Evolutionary conservation across 2,888 invertebrate species (phyloP), one percentile per base, ranked within the genome.

Genomic region (Lasioglossum lativentre): DNA sequence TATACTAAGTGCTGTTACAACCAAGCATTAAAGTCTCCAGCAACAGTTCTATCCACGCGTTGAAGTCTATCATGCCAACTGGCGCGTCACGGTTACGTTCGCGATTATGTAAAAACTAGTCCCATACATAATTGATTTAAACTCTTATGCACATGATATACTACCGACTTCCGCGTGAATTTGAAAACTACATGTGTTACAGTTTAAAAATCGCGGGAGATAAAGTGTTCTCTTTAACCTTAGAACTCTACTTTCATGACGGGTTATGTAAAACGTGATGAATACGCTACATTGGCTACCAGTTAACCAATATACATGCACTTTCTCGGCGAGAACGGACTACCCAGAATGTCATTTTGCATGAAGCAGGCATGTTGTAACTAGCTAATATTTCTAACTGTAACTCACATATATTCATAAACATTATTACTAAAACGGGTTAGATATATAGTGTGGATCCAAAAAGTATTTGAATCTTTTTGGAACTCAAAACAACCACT

Each of bases 61-160:
- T 27, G 27, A 59, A 59, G 27, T 59, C 59, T 27, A n/a, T 27
- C 59, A 12, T 59, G 59, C 14, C 12, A 14, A 14, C 59, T 59
- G 59, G 27, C 14, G 59, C 59, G 59, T 27, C 59, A 14, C 27
- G 1, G 59, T 68, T 68, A 68, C 68, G 68, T 38, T 34, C 66
- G 30, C 66, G 68, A 68, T 68, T 68, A 68, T 19, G 34, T 38
- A 68, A 68, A 68, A 68, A 34, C 68, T 68, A 68, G 38, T 68
- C 10, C 59, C 59, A 27, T 27, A 19, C 38, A 38, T 68, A 68
- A 68, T 68, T 38, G 68, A 68, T 68, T 38, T 34, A 38, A 23
- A 68, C 68, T 38, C 34, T 68, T 68, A 12, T 4, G 38, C 38
- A 8, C 38, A 23, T 68, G 68, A 68, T 68, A 38, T 38, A 68